Evolutionary conservation across 30 jellyfish, hydroid and myxozoan species (phyloP).

Genomic region (Sanderia malayensis): DNA sequence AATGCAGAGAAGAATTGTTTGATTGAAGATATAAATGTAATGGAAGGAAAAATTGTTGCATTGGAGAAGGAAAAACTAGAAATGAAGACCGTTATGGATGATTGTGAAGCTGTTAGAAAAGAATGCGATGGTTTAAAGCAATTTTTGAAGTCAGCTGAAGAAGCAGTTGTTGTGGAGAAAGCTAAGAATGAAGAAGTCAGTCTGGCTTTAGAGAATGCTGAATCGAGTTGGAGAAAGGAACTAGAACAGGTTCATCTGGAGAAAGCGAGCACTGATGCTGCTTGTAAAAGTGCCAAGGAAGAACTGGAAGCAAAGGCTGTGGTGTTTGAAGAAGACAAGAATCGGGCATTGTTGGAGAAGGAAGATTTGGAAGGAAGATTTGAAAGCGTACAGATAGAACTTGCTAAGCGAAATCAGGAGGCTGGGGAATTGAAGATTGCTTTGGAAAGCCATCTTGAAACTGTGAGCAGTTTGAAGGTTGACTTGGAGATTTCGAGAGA

Average conservation of each 20-base stretch:
- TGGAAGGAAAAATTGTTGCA: constrained; percentile 28
- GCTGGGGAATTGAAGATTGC: not conserved
- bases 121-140: not conserved
- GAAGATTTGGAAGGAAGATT: not conserved
- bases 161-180: not conserved
- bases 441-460: not conserved
- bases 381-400: not conserved
- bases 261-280: not conserved
- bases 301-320: not conserved
- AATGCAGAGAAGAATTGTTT: constrained; percentile 5
- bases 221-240: not conserved
- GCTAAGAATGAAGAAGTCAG: not conserved
- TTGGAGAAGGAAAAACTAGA: constrained; percentile 2
- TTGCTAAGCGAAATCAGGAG: not conserved
- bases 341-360: not conserved
- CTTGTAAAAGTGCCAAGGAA: not conserved
- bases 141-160: not conserved
- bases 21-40: constrained; percentile 18
- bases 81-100: not conserved
- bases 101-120: not conserved
- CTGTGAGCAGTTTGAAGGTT: not conserved
- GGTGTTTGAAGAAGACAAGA: not conserved
- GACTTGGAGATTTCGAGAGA: not conserved
- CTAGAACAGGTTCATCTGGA: not conserved
- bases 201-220: not conserved